Base-by-base conservation (phyloP, 2,113 vertebrate species). In the Cebidichthys violaceus region DNA sequence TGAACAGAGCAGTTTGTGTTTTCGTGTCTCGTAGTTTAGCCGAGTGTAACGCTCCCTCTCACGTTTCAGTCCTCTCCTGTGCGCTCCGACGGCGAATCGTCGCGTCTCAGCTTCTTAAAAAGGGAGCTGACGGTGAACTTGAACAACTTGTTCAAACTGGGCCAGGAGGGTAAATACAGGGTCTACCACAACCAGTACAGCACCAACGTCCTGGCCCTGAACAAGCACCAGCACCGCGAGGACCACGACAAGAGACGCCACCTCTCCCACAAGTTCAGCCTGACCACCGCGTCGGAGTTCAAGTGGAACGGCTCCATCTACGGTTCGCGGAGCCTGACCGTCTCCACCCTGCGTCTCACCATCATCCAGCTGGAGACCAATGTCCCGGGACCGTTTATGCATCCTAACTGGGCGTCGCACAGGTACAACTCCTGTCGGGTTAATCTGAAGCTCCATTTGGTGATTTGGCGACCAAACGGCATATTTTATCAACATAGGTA, bases 331-430 rank as follows among this genome's bases (percentile, higher is more conserved):
- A 96, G 96, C 74, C 96, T 99, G 24, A 99, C 97, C 6, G 94
- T 99, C 83, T 97, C 97, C 77, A 99, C 98, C 15, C 94, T 99
- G 90, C 96, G 98, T 62, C 95, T 99, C 62, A 99, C 97, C 79
- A 99, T 99, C 87, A 97, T 98, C 79, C 98, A 99, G 91, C 89
- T 99, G 62, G 98, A 99, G 93, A 99, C 96, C 83, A 99, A 96
- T 62, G 96, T 99, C 70, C 98, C 98, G 0, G 96, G 96, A 0
- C 97, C 98, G 0, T 99, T 99, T 65, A 97, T 99, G 91, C 98
- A 99, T 86, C 98, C 97, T 22, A 99, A 99, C 90, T 99, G 98
- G 98, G 97, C 98, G 18, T 97, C 98, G 1, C 98, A 99, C 96
- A 99, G 98, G 98, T 99, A 95, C 82, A 64, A 20, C 45, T 67